Evolutionary conservation across 2,888 invertebrate species (phyloP).

Genomic region (Melieria omissa): DNA sequence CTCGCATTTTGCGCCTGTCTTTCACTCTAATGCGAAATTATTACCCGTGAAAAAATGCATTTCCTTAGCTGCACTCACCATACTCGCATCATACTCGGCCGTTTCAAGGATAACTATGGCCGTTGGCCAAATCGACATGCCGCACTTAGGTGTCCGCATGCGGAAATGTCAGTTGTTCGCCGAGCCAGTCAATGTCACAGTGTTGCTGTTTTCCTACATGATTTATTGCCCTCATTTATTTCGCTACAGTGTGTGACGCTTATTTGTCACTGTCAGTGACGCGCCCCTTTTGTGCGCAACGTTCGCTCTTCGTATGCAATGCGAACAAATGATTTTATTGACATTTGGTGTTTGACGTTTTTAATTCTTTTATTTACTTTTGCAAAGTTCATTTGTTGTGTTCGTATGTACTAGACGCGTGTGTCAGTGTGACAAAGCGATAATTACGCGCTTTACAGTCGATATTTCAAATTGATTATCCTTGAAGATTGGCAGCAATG

Average conservation of each 20-base stretch:
- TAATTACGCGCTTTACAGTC: constrained; percentile 29
- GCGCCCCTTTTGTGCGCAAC: constrained; percentile 17
- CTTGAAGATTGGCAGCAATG: constrained; percentile 6
- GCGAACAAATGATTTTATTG: constrained; percentile 32
- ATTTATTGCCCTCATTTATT: constrained; percentile 32
- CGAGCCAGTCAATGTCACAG: no score
- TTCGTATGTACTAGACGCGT: constrained; percentile 15
- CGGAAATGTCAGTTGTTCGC: no score
- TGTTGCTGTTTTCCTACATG: background rate
- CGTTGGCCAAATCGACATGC: no score
- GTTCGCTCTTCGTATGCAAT: constrained; percentile 10
- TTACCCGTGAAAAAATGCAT: constrained; percentile 29
- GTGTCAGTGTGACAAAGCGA: background rate
- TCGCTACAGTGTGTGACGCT: constrained; percentile 29
- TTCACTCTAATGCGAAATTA: constrained; percentile 12
- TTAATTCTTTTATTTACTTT: constrained; percentile 13
- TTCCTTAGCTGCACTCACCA: constrained; percentile 10
- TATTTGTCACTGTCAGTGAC: constrained; percentile 33
- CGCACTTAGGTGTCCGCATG: no score
- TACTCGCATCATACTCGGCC: constrained; percentile 9
- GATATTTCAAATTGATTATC: constrained; percentile 19
- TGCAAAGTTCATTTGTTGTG: background rate
- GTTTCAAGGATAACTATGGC: no score
- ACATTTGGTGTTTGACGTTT: constrained; percentile 1
- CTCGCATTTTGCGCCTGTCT: no score